A percentile compares a stretch with the other conserved stretches of the same genome.
Conservation (phyloP, 64 coral and sea anemone genomes). For the Trachythela sp. region DNA sequence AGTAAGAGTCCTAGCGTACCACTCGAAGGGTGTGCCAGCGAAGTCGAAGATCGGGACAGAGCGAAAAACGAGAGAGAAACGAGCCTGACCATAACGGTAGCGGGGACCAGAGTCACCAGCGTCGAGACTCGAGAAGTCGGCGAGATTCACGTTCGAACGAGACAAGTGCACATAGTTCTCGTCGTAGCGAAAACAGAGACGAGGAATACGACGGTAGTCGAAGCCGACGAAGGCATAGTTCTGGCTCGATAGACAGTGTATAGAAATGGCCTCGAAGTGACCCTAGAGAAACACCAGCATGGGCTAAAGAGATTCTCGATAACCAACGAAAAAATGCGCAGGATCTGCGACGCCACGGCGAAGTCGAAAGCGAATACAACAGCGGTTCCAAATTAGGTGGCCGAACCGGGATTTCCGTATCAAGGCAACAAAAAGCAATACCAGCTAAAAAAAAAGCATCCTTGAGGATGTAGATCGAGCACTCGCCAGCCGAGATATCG, state of each 20-base stretch:
- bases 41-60: not conserved
- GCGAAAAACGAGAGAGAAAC: not conserved
- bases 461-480: not conserved
- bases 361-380: not conserved
- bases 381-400: not conserved
- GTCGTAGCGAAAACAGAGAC: not conserved
- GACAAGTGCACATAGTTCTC: not conserved
- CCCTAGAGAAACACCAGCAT: not conserved
- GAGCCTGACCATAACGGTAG: not conserved
- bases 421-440: conserved; percentile 18
- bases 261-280: not conserved
- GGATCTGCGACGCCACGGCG: not conserved
- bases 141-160: not conserved
- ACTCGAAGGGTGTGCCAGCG: not conserved
- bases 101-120: not conserved
- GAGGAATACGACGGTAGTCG: not conserved
- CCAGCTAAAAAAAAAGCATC: not conserved
- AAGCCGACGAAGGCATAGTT: not conserved
- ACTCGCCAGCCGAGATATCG: not conserved
- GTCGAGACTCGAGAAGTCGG: not conserved
- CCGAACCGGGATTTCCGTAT: not conserved
- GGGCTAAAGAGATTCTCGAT: conserved; percentile 9
- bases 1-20: not conserved
- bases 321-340: not conserved
- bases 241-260: not conserved